phyloP scores from a whole-genome alignment of 35 echinoderm and acorn worm species.

The Lytechinus variegatus region DNA sequence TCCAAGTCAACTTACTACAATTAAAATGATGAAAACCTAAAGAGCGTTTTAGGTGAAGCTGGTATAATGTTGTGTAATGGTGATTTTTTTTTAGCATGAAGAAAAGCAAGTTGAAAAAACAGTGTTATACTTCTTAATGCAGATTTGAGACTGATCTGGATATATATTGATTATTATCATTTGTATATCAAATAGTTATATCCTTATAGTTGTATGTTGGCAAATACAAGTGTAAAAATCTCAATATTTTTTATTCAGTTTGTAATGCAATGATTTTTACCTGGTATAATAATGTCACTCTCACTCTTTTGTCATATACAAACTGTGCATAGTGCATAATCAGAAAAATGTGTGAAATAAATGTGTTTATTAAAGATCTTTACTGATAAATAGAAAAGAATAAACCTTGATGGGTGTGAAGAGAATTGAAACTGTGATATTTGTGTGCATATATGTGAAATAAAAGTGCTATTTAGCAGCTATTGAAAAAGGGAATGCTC shows the following conservation, averaged over 20 bases:
- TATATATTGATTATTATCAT: not conserved
- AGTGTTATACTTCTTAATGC: not conserved
- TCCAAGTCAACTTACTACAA: no score
- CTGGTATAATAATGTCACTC: not conserved
- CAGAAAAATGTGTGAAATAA: not conserved
- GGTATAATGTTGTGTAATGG: not conserved
- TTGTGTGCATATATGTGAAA: slow-evolving; percentile 19
- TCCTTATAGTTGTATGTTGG: not conserved
- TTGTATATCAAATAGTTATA: not conserved
- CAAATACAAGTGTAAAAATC: not conserved
- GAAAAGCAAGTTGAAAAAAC: not conserved
- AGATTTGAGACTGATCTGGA: not conserved
- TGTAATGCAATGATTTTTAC: not conserved
- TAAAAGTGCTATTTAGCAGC: slow-evolving; percentile 12
- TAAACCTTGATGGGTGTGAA: not conserved
- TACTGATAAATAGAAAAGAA: not conserved
- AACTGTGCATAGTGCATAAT: not conserved
- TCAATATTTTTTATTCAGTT: not conserved
- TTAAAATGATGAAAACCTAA: not conserved
- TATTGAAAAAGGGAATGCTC: not conserved
- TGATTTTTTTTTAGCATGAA: no score
- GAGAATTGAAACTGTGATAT: slow-evolving; percentile 4
- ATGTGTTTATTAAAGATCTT: not conserved
- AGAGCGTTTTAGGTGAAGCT: not conserved
- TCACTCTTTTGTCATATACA: not conserved